A percentile compares a stretch with the other conserved stretches of the same genome.
These are phyloP conservation scores for Hemiscyllium ocellatum DNA, from an alignment of 2,113 vertebrate genomes.

Conservation along the genomic window DNA sequence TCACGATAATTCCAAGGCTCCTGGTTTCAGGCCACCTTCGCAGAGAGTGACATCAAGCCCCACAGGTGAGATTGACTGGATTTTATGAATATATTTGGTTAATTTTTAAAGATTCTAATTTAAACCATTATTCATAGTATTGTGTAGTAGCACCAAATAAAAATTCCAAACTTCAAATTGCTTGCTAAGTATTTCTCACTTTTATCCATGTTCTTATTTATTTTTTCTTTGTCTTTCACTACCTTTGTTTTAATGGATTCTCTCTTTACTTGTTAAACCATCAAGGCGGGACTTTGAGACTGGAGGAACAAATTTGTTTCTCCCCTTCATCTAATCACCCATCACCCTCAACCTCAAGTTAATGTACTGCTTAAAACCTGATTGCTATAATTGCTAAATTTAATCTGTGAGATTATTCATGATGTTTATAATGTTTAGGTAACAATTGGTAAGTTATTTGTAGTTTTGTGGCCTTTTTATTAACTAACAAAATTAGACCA, in stretches of 20 bases:
- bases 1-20: slow-evolving; percentile 87
- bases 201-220: not conserved
- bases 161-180: not conserved
- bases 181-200: not conserved
- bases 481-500: not conserved
- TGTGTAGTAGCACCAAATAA: not conserved
- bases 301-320: not conserved
- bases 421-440: not conserved
- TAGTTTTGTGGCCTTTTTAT: not conserved
- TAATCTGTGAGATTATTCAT: not conserved
- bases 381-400: not conserved
- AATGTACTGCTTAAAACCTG: not conserved
- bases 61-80: slow-evolving; percentile 63
- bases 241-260: not conserved
- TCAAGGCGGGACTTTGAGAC: not conserved
- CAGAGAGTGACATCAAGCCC: slow-evolving; percentile 86
- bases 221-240: not conserved
- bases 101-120: not conserved
- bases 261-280: not conserved
- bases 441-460: not conserved
- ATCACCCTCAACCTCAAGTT: not conserved
- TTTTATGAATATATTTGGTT: not conserved
- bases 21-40: slow-evolving; percentile 83
- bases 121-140: not conserved
- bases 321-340: not conserved